phyloP scores from a whole-genome alignment of 2,797 vertebrate genomes.

The Danio jaintianensis region DNA sequence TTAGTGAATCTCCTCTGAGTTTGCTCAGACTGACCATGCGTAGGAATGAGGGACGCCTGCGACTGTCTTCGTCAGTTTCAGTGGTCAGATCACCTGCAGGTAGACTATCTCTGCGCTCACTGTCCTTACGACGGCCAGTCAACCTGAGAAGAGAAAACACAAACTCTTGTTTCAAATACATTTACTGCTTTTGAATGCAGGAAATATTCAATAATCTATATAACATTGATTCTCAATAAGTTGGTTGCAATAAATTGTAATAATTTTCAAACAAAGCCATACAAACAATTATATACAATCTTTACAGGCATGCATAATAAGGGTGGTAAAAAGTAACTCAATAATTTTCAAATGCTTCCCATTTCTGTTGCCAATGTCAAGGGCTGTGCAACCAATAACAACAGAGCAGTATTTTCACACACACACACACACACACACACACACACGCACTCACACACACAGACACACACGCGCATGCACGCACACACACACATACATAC shows the following conservation, averaged over 20 bases:
- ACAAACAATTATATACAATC: background rate
- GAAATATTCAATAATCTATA: background rate
- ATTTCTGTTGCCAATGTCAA: background rate
- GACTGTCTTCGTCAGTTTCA: slow-evolving; percentile 71
- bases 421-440: too few species aligned
- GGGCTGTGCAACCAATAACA: too few species aligned
- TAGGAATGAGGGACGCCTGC: slow-evolving; percentile 83
- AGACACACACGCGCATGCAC: too few species aligned
- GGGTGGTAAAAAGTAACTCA: background rate
- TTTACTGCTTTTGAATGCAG: too few species aligned
- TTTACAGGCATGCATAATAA: background rate
- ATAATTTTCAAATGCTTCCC: background rate
- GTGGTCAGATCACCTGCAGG: slow-evolving; percentile 74
- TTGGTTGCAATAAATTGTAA: background rate
- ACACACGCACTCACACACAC: too few species aligned
- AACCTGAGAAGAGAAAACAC: slow-evolving; percentile 67
- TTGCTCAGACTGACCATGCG: slow-evolving; percentile 83
- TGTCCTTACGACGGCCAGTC: slow-evolving; percentile 79
- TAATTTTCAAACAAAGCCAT: background rate
- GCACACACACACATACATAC: too few species aligned
- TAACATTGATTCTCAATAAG: background rate
- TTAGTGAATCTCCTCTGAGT: slow-evolving; percentile 81
- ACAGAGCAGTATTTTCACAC: too few species aligned
- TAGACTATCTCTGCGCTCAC: slow-evolving; percentile 78
- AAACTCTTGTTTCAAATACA: background rate